Conservation (phyloP, 2,888 invertebrate genomes). For the Machimus atricapillus region DNA sequence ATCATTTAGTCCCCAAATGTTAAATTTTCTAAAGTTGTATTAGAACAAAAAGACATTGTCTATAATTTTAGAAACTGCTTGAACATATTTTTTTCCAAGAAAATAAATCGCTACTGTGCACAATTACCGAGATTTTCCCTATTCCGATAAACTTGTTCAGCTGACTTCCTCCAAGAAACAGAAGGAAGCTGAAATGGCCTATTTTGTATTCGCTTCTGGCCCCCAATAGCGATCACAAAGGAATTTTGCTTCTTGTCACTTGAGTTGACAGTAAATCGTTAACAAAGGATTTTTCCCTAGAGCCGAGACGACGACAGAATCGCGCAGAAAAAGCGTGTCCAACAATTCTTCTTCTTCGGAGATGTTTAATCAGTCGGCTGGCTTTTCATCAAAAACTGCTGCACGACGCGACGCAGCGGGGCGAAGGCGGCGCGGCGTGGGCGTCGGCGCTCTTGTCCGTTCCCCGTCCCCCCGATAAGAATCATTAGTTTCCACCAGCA, state of each 20-base stretch:
- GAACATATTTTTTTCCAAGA: not conserved
- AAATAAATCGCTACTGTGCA: not conserved
- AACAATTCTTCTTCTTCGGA: not conserved
- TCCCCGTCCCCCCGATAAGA: not conserved
- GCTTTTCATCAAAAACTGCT: not conserved
- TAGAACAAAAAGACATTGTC: too few relatives aligned
- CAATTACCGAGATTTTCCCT: not conserved
- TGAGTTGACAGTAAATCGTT: not conserved
- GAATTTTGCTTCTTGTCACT: not conserved
- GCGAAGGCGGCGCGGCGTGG: not conserved
- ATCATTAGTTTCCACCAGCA: conserved; percentile 22
- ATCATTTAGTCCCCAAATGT: too few relatives aligned
- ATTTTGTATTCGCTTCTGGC: not conserved
- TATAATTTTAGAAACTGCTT: not conserved
- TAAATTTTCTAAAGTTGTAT: too few relatives aligned
- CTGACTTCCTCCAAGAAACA: not conserved
- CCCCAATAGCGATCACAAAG: not conserved
- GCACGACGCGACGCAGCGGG: not conserved
- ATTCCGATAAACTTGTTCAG: not conserved
- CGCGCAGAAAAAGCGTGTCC: not conserved
- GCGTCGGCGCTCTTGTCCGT: not conserved
- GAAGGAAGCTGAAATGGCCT: not conserved
- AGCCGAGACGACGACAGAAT: not conserved
- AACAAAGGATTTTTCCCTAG: not conserved
- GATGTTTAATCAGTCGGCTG: not conserved